Evolutionary conservation across 1,140 invertebrate species (phyloP), one percentile per base, ranked within the genome.

Genomic region (Calephelis nemesis): DNA sequence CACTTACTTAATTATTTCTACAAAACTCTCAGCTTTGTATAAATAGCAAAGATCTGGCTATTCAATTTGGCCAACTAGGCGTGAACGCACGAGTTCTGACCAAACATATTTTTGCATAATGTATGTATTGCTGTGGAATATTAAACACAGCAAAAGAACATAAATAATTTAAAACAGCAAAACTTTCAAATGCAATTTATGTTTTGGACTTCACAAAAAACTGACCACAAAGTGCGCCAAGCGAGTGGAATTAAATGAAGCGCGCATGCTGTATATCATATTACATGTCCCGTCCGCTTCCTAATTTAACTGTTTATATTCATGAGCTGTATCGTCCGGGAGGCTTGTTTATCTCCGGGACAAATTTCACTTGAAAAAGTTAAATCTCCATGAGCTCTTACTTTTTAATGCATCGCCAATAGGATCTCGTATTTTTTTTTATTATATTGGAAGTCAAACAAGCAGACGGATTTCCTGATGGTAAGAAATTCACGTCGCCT

Each of bases 271-370:
- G 78, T 84, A 80, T 81, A 82, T 86, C 82, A 87, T 85, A 81
- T 79, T 75, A 79, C 70, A 65, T 60, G 63, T 68, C 64, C 58
- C 70, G 78, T 76, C 71, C 67, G 71, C 50, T 74, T 76, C 74
- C 76, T 89, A 89, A 89, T 87, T 84, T 76, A 76, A 84, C 81
- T 85, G 83, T 89, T 89, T 89, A 87, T 87, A 89, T 89, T 87
- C 87, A 89, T 87, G 77, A 74, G 76, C 70, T 79, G 79, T 81
- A 78, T 76, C 77, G 75, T 75, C 66, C 67, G 52, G 67, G 74
- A 60, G 77, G 75, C 69, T 82, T 83, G 80, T 85, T 85, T 87
- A 87, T 89, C 79, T 82, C 78, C 71, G 73, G 77, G 77, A 83
- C 79, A 76, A 83, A 84, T 81, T 84, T 79, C 76, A 64, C 68